A percentile compares a stretch with the other conserved stretches of the same genome.
These are phyloP conservation scores for Drosophila bocqueti DNA, from an alignment of 1,140 invertebrate species.

Conservation along the genomic window DNA sequence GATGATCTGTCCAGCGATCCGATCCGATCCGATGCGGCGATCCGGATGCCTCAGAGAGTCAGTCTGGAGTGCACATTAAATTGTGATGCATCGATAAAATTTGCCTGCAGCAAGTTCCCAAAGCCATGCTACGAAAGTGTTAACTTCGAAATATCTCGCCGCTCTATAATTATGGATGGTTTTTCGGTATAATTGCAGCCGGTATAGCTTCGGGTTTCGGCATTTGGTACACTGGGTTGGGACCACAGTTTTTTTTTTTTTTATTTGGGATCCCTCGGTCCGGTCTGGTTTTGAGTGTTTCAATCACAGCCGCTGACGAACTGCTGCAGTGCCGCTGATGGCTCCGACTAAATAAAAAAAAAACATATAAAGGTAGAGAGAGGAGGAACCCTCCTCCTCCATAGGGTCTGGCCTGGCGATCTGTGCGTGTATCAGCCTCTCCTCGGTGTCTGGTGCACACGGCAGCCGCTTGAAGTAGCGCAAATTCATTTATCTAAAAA, in stretches of 20 bases:
- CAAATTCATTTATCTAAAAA: conserved; percentile 83
- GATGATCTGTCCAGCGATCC: conserved; percentile 56
- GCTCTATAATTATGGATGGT: conserved; percentile 84
- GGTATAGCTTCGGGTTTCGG: conserved; percentile 31
- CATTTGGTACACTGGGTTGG: not conserved
- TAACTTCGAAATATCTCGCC: conserved; percentile 84
- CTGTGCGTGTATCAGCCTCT: conserved; percentile 51
- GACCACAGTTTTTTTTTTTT: not conserved
- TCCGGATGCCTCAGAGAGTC: conserved; percentile 35
- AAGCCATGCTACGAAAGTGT: conserved; percentile 84
- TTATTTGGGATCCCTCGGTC: conserved; percentile 3
- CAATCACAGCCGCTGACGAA: conserved; percentile 80
- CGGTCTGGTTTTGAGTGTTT: conserved; percentile 61
- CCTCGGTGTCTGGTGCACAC: conserved; percentile 39
- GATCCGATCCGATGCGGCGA: conserved; percentile 39
- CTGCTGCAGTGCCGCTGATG: conserved; percentile 70
- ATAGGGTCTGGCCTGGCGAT: conserved; percentile 27
- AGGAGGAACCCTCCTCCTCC: conserved; percentile 2
- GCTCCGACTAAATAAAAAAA: conserved; percentile 30
- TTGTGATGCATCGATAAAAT: conserved; percentile 84
- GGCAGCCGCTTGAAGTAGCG: conserved; percentile 80
- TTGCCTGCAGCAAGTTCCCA: conserved; percentile 81
- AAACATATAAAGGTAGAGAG: not conserved
- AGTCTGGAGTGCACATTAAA: conserved; percentile 75
- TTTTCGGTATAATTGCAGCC: conserved; percentile 79